Conservation (phyloP, 2,888 invertebrate genomes). For the Andrena trimmerana region DNA sequence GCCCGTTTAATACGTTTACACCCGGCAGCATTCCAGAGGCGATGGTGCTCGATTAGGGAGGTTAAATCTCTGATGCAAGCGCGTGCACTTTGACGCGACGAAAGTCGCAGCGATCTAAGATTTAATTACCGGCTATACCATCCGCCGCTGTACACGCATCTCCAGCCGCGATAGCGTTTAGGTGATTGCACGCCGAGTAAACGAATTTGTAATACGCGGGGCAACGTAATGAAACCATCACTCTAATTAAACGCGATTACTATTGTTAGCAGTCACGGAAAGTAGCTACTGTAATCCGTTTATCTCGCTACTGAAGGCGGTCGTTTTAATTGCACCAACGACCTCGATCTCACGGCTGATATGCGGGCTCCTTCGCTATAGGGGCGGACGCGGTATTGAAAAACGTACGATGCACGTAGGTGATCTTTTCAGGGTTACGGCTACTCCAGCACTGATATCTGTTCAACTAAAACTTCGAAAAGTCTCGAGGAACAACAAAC, state of each 20-base stretch:
- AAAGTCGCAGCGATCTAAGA: slow-evolving; percentile 8
- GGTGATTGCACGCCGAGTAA: slow-evolving; percentile 2
- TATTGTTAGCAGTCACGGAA: slow-evolving; percentile 53
- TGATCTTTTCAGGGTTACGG: too few relatives aligned
- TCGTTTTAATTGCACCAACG: slow-evolving; percentile 28
- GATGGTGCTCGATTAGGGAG: neutral
- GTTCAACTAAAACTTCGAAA: too few relatives aligned
- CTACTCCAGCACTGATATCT: too few relatives aligned
- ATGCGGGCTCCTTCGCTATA: slow-evolving; percentile 1
- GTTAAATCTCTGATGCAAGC: neutral
- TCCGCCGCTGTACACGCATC: neutral
- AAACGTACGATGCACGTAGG: slow-evolving; percentile 34
- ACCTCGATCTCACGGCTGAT: slow-evolving; percentile 32
- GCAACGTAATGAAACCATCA: slow-evolving; percentile 36
- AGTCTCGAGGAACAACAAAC: neutral
- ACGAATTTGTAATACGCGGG: neutral
- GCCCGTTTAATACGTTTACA: slow-evolving; percentile 52
- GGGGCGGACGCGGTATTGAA: neutral
- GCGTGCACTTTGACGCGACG: slow-evolving; percentile 10
- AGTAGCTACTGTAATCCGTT: slow-evolving; percentile 43
- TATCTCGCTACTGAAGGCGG: slow-evolving; percentile 34
- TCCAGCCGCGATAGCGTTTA: slow-evolving; percentile 14
- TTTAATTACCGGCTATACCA: slow-evolving; percentile 18
- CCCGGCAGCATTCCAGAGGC: slow-evolving; percentile 39
- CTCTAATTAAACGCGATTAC: slow-evolving; percentile 48